Conservation (phyloP, 2,888 invertebrate species). For the Helleia helle region DNA sequence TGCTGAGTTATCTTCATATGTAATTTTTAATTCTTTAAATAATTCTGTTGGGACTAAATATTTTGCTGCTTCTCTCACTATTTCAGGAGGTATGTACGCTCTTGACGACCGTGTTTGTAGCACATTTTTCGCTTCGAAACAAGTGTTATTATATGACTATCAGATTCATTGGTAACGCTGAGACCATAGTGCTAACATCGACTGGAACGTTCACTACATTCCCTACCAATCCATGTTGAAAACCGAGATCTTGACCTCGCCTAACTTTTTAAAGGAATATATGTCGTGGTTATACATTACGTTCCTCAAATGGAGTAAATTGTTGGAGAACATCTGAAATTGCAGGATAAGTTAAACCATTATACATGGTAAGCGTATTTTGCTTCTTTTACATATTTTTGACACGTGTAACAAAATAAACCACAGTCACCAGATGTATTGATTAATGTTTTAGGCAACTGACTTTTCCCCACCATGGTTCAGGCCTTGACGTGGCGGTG, state of each 20-base stretch:
- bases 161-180: not conserved
- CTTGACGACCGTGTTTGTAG: constrained; percentile 4
- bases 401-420: constrained; percentile 5
- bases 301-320: constrained; percentile 3
- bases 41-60: not conserved
- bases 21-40: not conserved
- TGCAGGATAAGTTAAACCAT: constrained; percentile 1
- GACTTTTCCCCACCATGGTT: too few species aligned
- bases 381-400: constrained; percentile 7
- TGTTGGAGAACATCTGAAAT: constrained; percentile 2
- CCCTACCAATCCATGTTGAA: not conserved
- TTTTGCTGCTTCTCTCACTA: not conserved
- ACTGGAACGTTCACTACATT: not conserved
- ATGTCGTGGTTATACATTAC: constrained; percentile 1
- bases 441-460: constrained; percentile 1
- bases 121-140: constrained; percentile 1
- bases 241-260: constrained; percentile 1
- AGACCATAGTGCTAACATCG: not conserved
- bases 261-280: constrained; percentile 3
- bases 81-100: constrained; percentile 1
- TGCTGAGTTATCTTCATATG: not conserved
- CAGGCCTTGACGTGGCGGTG: too few species aligned
- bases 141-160: not conserved
- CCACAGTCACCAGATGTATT: not conserved
- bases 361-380: constrained; percentile 3